A percentile compares a stretch with the other conserved stretches of the same genome.
phyloP scores from a whole-genome alignment of 2,113 vertebrate species.

The Silurus asotus region DNA sequence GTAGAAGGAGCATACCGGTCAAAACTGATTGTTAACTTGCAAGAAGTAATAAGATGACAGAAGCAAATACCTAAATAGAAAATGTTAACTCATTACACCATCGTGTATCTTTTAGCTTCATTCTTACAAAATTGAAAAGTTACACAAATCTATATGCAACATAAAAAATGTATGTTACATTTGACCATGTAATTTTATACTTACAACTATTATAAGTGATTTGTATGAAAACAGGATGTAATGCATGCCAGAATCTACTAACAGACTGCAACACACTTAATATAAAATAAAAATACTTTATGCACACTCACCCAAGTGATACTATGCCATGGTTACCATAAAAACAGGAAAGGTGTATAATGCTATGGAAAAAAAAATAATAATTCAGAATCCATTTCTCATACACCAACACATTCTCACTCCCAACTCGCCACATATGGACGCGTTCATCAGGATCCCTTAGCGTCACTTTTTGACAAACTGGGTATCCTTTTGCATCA shows the following conservation, averaged over 20 bases:
- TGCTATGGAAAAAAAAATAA: background rate
- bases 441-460: too few relatives aligned
- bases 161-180: background rate
- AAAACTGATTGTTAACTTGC: background rate
- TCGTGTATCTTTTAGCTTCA: background rate
- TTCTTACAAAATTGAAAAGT: background rate
- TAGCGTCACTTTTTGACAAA: too few relatives aligned
- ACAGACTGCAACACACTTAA: conserved; percentile 40
- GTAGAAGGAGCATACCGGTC: background rate
- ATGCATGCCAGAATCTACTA: conserved; percentile 5
- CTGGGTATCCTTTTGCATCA: too few relatives aligned
- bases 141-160: background rate
- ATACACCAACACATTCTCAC: background rate
- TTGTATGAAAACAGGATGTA: background rate
- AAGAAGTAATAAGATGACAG: background rate
- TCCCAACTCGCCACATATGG: too few relatives aligned
- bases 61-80: background rate
- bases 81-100: background rate
- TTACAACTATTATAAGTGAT: background rate
- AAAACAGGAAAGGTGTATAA: conserved; percentile 18
- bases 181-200: background rate
- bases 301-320: conserved; percentile 46
- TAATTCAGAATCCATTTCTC: background rate
- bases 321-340: conserved; percentile 57
- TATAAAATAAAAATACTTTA: conserved; percentile 49